Evolutionary conservation across 2,797 vertebrate genomes (phyloP), one percentile per base, ranked within the genome.

Genomic region (Limnodromus scolopaceus): DNA sequence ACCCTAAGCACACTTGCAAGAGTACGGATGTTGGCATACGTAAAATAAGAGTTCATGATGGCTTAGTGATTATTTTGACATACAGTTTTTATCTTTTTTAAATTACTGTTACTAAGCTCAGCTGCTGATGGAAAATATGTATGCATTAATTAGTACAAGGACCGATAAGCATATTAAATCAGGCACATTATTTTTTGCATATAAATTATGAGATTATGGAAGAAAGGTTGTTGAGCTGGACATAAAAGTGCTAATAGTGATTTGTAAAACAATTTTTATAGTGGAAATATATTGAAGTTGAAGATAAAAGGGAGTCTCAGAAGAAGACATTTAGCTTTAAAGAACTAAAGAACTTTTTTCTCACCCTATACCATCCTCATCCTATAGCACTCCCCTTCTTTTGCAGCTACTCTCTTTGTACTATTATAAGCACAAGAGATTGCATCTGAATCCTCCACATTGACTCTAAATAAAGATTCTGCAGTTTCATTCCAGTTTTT

Each of bases 51-150:
- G 55, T 96, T 87, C 43, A 43, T 90, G 87, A 64, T 93, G 34
- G 57, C 61, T 95, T 94, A 84, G 39, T 90, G 78, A 85, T 92
- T 97, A 71, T 41, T 84, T 80, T 79, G 34, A 95, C 84, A 70
- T 89, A 46, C 19, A 92, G 86, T 96, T 93, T 90, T 68, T 96
- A 45, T 94, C 66, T 93, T 95, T 95, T 96, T 91, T 72, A 38
- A 95, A 96, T 95, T 84, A 76, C 68, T 96, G 86, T 96, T 96
- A 92, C 96, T 96, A 96, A 97, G 74, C 69, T 91, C 71, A 95
- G 49, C 71, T 88, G 65, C 74, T 97, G 92, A 78, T 92, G 90
- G 71, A 96, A 96, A 95, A 97, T 96, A 96, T 76, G 64, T 96
- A 48, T 94, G 61, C 75, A 94, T 95, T 96, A 95, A 97, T 97